Conservation (phyloP, 2,797 vertebrate species). For the Aplochiton taeniatus region DNA sequence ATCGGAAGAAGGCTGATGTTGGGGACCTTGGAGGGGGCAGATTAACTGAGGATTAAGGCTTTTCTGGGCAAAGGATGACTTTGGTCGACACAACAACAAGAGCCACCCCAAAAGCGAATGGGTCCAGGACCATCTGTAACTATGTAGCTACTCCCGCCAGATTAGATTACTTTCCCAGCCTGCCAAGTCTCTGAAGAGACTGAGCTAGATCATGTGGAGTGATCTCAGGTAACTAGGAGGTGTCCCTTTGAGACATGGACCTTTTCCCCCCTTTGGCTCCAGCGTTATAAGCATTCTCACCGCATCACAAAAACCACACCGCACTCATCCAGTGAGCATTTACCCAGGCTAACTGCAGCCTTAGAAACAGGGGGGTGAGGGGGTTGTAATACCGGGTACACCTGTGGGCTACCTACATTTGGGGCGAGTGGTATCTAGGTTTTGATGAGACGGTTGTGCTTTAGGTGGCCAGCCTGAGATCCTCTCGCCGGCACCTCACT, state of each 20-base stretch:
- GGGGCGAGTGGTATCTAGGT: neutral
- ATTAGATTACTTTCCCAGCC: too few species aligned
- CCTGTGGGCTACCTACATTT: neutral
- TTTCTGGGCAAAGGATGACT: constrained; percentile 11
- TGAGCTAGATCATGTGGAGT: too few species aligned
- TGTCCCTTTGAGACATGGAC: too few species aligned
- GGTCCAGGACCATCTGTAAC: too few species aligned
- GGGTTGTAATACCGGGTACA: neutral
- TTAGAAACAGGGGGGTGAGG: neutral
- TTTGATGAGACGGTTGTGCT: constrained; percentile 48
- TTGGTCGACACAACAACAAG: constrained; percentile 12
- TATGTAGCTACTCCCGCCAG: too few species aligned
- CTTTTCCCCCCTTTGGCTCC: too few species aligned
- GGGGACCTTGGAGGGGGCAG: constrained; percentile 2
- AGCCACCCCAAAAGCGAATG: constrained; percentile 3
- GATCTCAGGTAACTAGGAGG: too few species aligned
- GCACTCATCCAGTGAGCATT: neutral
- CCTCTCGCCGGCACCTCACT: constrained; percentile 17
- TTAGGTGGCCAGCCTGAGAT: constrained; percentile 25
- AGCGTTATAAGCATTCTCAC: too few species aligned
- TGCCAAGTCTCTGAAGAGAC: too few species aligned
- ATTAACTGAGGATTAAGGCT: constrained; percentile 12
- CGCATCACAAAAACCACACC: constrained; percentile 7
- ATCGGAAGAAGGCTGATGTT: neutral
- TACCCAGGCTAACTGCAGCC: neutral